Percentiles rank a stretch among this genome's conserved stretches.
Conservation (phyloP, 1,140 invertebrate genomes). For the Forficula auricularia region DNA sequence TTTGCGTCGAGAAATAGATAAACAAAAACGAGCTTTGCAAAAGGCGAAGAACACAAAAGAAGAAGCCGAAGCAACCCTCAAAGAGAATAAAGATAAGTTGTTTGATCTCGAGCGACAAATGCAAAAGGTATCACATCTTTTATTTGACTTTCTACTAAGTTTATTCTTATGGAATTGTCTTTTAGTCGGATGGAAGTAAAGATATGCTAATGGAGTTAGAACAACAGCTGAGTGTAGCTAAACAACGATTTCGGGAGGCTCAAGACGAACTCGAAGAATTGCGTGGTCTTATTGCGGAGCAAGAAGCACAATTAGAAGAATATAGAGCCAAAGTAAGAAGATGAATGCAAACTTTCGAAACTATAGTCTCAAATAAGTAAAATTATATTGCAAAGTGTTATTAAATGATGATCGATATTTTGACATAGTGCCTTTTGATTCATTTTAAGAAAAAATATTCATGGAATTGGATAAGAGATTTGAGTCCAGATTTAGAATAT, state of each 20-base stretch:
- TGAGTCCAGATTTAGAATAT: too few species aligned
- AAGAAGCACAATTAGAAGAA: conserved; percentile 48
- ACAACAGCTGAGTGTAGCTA: conserved; percentile 37
- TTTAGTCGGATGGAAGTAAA: conserved; percentile 28
- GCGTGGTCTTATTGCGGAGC: conserved; percentile 44
- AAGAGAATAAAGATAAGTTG: conserved; percentile 31
- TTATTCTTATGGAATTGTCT: conserved; percentile 2
- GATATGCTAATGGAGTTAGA: conserved; percentile 45
- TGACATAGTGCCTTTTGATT: too few species aligned
- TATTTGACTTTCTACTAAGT: conserved; percentile 1
- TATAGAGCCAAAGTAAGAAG: conserved; percentile 57
- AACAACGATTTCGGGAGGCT: conserved; percentile 41
- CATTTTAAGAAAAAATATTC: too few species aligned
- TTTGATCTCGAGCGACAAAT: conserved; percentile 29
- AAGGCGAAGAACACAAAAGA: conserved; percentile 30
- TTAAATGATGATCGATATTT: too few species aligned
- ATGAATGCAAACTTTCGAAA: too few species aligned
- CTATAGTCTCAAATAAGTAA: too few species aligned
- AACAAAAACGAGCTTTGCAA: conserved; percentile 22
- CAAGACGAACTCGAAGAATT: conserved; percentile 49
- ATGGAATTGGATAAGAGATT: too few species aligned
- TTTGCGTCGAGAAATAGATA: conserved; percentile 30
- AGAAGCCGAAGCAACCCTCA: conserved; percentile 26
- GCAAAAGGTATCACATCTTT: conserved; percentile 18
- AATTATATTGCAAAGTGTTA: conserved; percentile 6